Evolutionary conservation across 2,797 vertebrate species (phyloP).

Genomic region (Leucoraja ocellata): DNA sequence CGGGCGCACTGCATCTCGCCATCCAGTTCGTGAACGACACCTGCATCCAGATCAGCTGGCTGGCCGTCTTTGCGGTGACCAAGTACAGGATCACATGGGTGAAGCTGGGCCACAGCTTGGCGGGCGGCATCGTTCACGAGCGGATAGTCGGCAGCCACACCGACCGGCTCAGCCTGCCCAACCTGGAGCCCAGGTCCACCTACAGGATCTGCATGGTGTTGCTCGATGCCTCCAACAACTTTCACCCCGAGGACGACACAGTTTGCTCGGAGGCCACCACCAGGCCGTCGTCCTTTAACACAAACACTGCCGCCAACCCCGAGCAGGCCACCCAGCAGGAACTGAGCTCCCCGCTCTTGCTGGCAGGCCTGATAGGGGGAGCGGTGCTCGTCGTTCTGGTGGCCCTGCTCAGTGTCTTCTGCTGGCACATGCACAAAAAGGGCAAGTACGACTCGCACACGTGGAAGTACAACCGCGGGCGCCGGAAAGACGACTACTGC

Average conservation of each 20-base stretch:
- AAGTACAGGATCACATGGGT: constrained; percentile 96
- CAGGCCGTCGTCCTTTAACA: constrained; percentile 68
- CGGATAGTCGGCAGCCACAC: constrained; percentile 77
- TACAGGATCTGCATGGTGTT: constrained; percentile 91
- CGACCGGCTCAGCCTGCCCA: constrained; percentile 68
- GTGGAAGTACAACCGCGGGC: constrained; percentile 94
- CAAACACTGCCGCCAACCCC: constrained; percentile 69
- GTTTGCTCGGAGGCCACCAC: constrained; percentile 88
- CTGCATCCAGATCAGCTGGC: constrained; percentile 84
- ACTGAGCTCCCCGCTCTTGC: constrained; percentile 79
- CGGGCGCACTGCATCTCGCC: constrained; percentile 78
- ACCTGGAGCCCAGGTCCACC: constrained; percentile 81
- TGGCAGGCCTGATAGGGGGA: constrained; percentile 82
- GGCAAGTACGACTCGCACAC: constrained; percentile 82
- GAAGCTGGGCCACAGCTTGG: constrained; percentile 81
- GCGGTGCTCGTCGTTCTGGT: constrained; percentile 84
- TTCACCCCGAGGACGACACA: constrained; percentile 78
- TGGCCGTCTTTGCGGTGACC: constrained; percentile 69
- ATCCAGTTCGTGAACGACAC: constrained; percentile 81
- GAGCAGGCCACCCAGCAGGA: constrained; percentile 80
- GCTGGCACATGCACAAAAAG: constrained; percentile 98
- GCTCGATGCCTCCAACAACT: constrained; percentile 82
- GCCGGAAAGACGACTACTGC: constrained; percentile 93
- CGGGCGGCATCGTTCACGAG: constrained; percentile 80
- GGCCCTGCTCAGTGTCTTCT: constrained; percentile 72